phyloP scores from a whole-genome alignment of 1,140 invertebrate genomes.

The Leptoteleia sp. region DNA sequence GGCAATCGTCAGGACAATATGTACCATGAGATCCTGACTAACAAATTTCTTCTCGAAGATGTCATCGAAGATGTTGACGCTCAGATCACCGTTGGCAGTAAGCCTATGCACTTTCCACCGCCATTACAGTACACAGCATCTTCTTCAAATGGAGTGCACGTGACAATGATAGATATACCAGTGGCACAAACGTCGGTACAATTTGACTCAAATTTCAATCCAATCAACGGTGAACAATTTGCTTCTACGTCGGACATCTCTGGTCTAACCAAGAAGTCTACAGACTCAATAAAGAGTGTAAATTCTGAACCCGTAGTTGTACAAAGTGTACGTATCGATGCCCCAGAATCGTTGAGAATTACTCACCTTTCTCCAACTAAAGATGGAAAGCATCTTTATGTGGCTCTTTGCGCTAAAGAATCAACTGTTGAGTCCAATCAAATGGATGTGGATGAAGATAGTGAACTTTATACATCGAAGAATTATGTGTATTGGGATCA shows the following conservation, averaged over 20 bases:
- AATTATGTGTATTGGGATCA: slow-evolving; percentile 79
- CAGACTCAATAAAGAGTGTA: slow-evolving; percentile 70
- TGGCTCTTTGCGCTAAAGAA: slow-evolving; percentile 81
- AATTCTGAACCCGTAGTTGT: slow-evolving; percentile 78
- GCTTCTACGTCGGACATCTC: slow-evolving; percentile 77
- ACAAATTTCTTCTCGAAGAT: slow-evolving; percentile 79
- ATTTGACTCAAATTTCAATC: too few species aligned
- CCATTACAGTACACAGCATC: slow-evolving; percentile 67
- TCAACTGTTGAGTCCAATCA: slow-evolving; percentile 70
- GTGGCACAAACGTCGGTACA: too few species aligned
- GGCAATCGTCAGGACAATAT: slow-evolving; percentile 76
- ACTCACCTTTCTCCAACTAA: slow-evolving; percentile 84
- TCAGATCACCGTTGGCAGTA: slow-evolving; percentile 71
- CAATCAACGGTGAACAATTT: slow-evolving; percentile 71
- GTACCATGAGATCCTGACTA: slow-evolving; percentile 78
- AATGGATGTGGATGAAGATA: slow-evolving; percentile 81
- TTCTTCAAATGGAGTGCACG: too few species aligned
- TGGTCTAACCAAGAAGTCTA: slow-evolving; percentile 71
- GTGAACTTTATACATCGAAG: slow-evolving; percentile 75
- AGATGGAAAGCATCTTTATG: slow-evolving; percentile 85
- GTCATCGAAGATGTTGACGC: slow-evolving; percentile 79
- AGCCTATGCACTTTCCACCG: slow-evolving; percentile 73
- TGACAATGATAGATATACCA: too few species aligned
- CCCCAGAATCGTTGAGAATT: slow-evolving; percentile 79
- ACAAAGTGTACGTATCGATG: slow-evolving; percentile 76